These are phyloP conservation scores for Rhinoptilus africanus DNA, from an alignment of 2,113 vertebrate species.

Conservation along the genomic window DNA sequence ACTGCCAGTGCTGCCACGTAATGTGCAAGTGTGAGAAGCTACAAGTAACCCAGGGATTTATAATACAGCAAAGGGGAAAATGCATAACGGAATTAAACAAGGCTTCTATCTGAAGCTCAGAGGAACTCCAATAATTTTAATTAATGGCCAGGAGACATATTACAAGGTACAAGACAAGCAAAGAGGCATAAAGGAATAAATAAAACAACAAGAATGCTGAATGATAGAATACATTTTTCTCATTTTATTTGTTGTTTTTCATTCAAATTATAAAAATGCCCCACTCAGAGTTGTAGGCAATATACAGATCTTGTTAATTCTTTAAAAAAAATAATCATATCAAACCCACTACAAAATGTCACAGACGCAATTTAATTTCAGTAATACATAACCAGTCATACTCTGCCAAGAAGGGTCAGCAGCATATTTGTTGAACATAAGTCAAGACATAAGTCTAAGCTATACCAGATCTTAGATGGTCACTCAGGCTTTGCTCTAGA, in stretches of 20 bases:
- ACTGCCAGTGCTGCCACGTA: neutral
- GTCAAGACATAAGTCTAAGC: neutral
- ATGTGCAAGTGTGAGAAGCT: neutral
- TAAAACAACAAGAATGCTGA: neutral
- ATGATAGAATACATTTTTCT: neutral
- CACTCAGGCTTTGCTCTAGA: neutral
- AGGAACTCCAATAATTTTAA: neutral
- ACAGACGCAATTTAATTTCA: neutral
- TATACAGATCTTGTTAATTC: neutral
- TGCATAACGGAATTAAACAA: constrained; percentile 1
- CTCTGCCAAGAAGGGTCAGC: neutral
- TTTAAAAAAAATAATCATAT: neutral
- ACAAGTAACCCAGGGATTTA: neutral
- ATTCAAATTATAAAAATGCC: neutral
- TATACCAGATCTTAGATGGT: neutral
- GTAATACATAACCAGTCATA: neutral
- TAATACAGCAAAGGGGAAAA: neutral
- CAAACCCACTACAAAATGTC: neutral
- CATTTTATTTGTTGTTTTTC: neutral
- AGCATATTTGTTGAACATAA: neutral
- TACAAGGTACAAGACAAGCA: neutral
- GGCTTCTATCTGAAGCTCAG: neutral
- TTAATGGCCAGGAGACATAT: constrained; percentile 6
- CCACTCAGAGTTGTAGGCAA: neutral
- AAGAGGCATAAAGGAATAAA: constrained; percentile 10